These are phyloP conservation scores for Calameuta idolon DNA, from an alignment of 2,888 invertebrate species.

Conservation along the genomic window DNA sequence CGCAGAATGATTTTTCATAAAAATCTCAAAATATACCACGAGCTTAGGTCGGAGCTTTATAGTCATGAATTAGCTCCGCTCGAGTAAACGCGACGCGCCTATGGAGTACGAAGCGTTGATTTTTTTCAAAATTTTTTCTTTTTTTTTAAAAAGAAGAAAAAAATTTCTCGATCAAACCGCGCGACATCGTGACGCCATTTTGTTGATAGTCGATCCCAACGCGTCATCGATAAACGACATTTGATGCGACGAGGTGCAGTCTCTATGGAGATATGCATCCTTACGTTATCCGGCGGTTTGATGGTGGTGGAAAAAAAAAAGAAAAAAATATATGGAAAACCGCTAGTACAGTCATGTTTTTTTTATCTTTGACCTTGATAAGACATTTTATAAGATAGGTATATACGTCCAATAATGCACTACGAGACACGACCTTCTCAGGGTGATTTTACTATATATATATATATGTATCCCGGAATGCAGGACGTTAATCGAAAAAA, in stretches of 20 bases:
- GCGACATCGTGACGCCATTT: not conserved
- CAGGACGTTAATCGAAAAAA: not conserved
- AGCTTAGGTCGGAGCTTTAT: not conserved
- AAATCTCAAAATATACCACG: constrained; percentile 5
- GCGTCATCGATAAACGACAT: not conserved
- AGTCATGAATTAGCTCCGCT: not conserved
- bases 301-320: not conserved
- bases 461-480: constrained; percentile 5
- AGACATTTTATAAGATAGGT: not conserved
- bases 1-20: not conserved
- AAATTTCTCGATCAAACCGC: not conserved
- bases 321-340: not conserved
- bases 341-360: not conserved
- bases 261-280: not conserved
- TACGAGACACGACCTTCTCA: not conserved
- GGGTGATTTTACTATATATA: not conserved
- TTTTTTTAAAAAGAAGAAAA: not conserved
- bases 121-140: not conserved
- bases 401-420: not conserved
- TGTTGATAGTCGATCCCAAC: not conserved
- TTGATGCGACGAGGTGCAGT: not conserved
- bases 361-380: not conserved
- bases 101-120: not conserved
- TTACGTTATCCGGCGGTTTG: not conserved
- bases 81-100: not conserved